Conservation (phyloP, 2,113 vertebrate species). For the Sorex araneus region DNA sequence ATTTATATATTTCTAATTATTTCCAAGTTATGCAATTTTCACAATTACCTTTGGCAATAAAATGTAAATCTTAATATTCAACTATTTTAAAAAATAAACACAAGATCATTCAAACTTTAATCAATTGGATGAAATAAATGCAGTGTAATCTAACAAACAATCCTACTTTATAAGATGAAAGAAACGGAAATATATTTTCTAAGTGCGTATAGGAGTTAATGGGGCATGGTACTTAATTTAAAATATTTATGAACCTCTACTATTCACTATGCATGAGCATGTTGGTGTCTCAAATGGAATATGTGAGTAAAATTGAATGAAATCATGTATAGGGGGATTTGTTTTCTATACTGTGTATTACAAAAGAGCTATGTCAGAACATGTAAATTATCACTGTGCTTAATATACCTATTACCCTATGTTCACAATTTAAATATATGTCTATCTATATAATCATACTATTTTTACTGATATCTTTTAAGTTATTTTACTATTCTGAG, state of each 20-base stretch:
- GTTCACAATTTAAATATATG: slow-evolving; percentile 5
- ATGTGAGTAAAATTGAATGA: slow-evolving; percentile 59
- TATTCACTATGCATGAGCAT: slow-evolving; percentile 41
- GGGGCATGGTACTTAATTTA: slow-evolving; percentile 14
- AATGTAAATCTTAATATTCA: slow-evolving; percentile 22
- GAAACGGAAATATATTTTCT: slow-evolving; percentile 23
- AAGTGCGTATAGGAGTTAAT: slow-evolving; percentile 49
- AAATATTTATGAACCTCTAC: slow-evolving; percentile 59
- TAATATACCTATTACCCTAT: background rate
- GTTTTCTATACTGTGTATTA: slow-evolving; percentile 36
- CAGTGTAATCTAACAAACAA: slow-evolving; percentile 31
- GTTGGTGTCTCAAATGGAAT: slow-evolving; percentile 52
- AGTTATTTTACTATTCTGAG: background rate
- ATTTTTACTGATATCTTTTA: too few relatives aligned
- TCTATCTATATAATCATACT: too few relatives aligned
- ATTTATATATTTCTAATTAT: background rate
- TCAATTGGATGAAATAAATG: background rate
- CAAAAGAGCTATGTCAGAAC: slow-evolving; percentile 29
- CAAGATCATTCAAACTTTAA: background rate
- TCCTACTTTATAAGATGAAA: slow-evolving; percentile 4
- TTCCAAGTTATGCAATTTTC: slow-evolving; percentile 45
- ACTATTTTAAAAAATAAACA: slow-evolving; percentile 18
- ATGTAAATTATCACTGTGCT: slow-evolving; percentile 20
- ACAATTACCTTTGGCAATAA: background rate
- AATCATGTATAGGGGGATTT: slow-evolving; percentile 49